Percentiles rank a stretch among this genome's conserved stretches.
Evolutionary conservation across 2,113 vertebrate genomes (phyloP).

Genomic region (Otolemur garnettii): DNA sequence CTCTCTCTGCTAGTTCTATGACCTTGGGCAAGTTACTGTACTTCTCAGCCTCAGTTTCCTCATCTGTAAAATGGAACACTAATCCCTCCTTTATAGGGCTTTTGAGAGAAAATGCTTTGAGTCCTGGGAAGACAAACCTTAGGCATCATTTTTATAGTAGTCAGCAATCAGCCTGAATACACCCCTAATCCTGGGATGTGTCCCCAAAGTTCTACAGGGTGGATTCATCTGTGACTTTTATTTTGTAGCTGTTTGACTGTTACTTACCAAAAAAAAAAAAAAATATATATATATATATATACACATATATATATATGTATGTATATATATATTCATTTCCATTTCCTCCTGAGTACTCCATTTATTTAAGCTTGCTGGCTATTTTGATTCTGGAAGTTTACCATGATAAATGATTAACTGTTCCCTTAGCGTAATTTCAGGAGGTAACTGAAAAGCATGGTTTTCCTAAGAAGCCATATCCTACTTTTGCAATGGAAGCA

Average conservation of each 20-base stretch:
- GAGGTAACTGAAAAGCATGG: not conserved
- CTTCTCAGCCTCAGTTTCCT: not conserved
- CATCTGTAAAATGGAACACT: not conserved
- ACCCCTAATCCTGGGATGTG: not conserved
- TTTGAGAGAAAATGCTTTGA: not conserved
- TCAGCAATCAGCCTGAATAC: not conserved
- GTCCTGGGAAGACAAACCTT: not conserved
- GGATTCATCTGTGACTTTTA: not conserved
- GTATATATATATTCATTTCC: not conserved
- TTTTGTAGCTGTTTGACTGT: not conserved
- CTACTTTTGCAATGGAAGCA: not conserved
- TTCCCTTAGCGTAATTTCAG: constrained; percentile 21
- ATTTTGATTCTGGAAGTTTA: constrained; percentile 7
- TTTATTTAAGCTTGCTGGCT: constrained; percentile 20
- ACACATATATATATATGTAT: no score
- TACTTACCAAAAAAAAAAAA: not conserved
- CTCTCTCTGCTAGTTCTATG: not conserved
- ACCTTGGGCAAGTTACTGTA: not conserved
- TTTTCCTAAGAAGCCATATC: not conserved
- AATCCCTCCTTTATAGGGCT: not conserved
- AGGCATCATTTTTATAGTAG: not conserved
- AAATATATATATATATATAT: not conserved
- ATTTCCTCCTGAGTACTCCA: not conserved
- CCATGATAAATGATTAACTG: not conserved
- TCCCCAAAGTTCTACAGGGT: not conserved